phyloP scores from a whole-genome alignment of 2,113 vertebrate species.

The Zootoca vivipara region DNA sequence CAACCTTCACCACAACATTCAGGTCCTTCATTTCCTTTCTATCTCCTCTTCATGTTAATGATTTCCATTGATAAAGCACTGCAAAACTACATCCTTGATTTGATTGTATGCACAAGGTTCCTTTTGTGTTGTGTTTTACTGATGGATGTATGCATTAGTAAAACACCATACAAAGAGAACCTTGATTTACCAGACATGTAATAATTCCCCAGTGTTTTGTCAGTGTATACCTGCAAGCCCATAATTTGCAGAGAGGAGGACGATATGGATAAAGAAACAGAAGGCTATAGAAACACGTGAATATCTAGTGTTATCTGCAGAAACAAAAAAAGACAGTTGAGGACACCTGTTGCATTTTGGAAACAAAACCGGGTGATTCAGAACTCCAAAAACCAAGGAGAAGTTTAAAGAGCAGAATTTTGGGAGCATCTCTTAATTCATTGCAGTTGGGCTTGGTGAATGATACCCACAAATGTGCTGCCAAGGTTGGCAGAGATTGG shows the following conservation, averaged over 20 bases:
- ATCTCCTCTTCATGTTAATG: no score
- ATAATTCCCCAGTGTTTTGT: no score
- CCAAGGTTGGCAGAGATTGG: neutral
- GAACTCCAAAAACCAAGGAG: neutral
- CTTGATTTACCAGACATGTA: no score
- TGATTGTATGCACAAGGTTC: no score
- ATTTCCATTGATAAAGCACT: no score
- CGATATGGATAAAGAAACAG: neutral
- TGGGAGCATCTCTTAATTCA: neutral
- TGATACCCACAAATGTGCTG: neutral
- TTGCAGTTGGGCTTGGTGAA: neutral
- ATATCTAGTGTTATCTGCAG: neutral
- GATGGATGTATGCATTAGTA: no score
- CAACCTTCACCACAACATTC: no score
- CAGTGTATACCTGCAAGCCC: no score
- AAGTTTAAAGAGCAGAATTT: neutral
- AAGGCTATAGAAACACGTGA: neutral
- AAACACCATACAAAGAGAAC: no score
- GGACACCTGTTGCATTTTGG: neutral
- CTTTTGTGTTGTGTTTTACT: no score
- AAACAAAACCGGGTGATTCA: neutral
- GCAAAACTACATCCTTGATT: no score
- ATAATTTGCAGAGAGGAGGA: neutral
- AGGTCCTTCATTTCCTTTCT: no score
- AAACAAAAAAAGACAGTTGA: neutral